These are phyloP conservation scores for Stercorarius parasiticus DNA, from an alignment of 2,113 vertebrate species.

Conservation along the genomic window DNA sequence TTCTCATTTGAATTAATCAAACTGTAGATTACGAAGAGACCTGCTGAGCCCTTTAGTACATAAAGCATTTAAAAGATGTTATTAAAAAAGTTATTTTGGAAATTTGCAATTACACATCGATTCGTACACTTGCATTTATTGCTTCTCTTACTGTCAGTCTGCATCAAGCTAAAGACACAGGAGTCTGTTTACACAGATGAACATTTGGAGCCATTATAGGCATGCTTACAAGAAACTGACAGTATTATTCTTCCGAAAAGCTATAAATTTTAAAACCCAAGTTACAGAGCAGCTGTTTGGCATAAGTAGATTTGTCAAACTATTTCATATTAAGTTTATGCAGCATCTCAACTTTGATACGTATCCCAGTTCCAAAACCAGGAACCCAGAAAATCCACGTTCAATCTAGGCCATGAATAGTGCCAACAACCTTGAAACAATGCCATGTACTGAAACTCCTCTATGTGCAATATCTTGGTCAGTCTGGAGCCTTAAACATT, in stretches of 20 bases:
- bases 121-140: background rate
- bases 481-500: background rate
- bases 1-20: slow-evolving; percentile 52
- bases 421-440: background rate
- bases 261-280: background rate
- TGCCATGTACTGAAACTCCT: background rate
- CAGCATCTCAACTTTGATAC: background rate
- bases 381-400: background rate
- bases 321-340: background rate
- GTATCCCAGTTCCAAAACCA: background rate
- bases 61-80: slow-evolving; percentile 25
- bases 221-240: background rate
- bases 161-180: background rate
- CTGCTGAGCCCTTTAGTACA: background rate
- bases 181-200: background rate
- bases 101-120: slow-evolving; percentile 17
- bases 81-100: slow-evolving; percentile 32
- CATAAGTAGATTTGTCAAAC: background rate
- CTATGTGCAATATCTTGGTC: background rate
- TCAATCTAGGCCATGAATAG: background rate
- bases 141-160: background rate
- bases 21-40: slow-evolving; percentile 7
- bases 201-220: background rate
- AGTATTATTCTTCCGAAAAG: background rate
- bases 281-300: background rate